phyloP scores from a whole-genome alignment of 2,113 vertebrate species.

The Callionymus lyra region DNA sequence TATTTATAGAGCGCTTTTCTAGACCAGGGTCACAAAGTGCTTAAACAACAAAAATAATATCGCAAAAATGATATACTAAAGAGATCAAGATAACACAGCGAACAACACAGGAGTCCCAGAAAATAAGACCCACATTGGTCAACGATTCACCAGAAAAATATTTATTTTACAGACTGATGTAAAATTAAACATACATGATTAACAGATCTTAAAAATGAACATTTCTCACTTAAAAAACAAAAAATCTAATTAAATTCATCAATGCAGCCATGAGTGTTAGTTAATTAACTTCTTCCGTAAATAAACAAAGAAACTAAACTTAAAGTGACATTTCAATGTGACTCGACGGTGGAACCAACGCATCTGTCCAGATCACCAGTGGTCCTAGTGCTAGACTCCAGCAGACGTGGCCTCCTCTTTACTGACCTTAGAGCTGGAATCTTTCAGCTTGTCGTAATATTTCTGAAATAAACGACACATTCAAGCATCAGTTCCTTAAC shows the following conservation, averaged over 20 bases:
- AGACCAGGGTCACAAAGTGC: too few species aligned
- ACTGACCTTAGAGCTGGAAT: neutral
- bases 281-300: too few species aligned
- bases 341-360: neutral
- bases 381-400: constrained; percentile 1
- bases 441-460: constrained; percentile 34
- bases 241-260: neutral
- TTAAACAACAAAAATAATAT: too few species aligned
- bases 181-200: too few species aligned
- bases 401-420: constrained; percentile 10
- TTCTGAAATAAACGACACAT: constrained; percentile 25
- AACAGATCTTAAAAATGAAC: neutral
- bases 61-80: too few species aligned
- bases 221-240: neutral
- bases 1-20: too few species aligned
- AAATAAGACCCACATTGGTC: too few species aligned
- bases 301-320: neutral
- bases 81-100: too few species aligned
- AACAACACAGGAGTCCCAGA: too few species aligned
- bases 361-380: neutral
- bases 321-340: neutral
- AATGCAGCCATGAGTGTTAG: too few species aligned
- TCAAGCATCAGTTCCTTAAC: neutral
- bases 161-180: too few species aligned
- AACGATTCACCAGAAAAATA: too few species aligned